Base-by-base conservation (phyloP, 2,797 vertebrate species). In the Chelidonichthys spinosus region DNA sequence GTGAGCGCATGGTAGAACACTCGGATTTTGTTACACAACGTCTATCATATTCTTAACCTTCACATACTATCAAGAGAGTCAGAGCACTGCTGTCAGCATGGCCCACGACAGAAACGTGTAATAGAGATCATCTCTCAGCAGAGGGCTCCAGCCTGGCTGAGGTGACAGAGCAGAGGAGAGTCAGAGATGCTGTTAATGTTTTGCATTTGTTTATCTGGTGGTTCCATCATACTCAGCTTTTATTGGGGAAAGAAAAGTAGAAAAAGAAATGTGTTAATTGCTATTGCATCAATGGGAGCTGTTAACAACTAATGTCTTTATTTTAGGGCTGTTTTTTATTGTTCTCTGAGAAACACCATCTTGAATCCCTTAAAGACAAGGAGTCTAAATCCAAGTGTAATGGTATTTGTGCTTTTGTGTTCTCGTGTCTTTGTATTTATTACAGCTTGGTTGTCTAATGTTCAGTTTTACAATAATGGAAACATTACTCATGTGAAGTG, bases 121-220 rank as follows among this genome's bases (percentile, higher is more conserved):
- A 63, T 74, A 69, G 71, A 81, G 72, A 78, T 72, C 61, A 71
- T 80, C 60, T 76, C 63, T 88, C 82, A 83, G 87, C 77, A 85
- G 85, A 83, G 83, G 83, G 84, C 82, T 82, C 71, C 76, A 77
- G 74, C 54, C 56, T 33, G 71, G n/a, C 53, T 2, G 43, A 70
- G 63, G 72, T 49, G 67, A 69, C 50, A 32, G 54, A 56, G 74
- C 74, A 70, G 59, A 65, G 58, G 33, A 75, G 69, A 73, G 42
- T 10, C 74, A 77, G 53, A 74, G 43, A 79, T 50, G 66, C 18
- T 42, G 53, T 60, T 39, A 73, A 67, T 54, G 64, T 73, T 62
- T 55, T 68, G 40, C 66, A 68, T 63, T 46, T 42, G 69, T 67
- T 65, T 40, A 40, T 77, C 32, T 59, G 49, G 15, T 61, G 1